Evolutionary conservation across 2,113 vertebrate genomes (phyloP).

Genomic region (Lepisosteus oculatus): DNA sequence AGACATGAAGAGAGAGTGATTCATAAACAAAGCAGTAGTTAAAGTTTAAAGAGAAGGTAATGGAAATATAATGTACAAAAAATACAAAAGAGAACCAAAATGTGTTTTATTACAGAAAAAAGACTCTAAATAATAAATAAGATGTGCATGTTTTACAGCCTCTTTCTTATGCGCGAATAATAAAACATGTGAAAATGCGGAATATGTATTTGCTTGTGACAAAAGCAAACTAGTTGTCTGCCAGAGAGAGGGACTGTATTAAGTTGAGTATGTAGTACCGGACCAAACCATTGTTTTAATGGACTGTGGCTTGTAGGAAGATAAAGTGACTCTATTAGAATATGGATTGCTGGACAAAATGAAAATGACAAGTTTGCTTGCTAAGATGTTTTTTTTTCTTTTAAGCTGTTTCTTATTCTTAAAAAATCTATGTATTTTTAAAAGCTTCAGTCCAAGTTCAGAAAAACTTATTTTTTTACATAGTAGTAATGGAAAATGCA

Average conservation of each 20-base stretch:
- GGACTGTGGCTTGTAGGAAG: constrained; percentile 39
- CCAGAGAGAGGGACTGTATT: constrained; percentile 20
- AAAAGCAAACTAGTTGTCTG: constrained; percentile 47
- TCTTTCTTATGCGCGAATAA: constrained; percentile 77
- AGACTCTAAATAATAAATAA: constrained; percentile 90
- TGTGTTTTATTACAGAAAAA: constrained; percentile 67
- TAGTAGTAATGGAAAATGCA: not conserved
- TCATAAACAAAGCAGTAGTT: constrained; percentile 76
- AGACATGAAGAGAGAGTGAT: constrained; percentile 56
- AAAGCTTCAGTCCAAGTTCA: not conserved
- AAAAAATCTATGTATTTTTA: constrained; percentile 5
- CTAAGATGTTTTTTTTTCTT: constrained; percentile 39
- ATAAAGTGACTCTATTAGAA: constrained; percentile 44
- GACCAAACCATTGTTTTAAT: constrained; percentile 59
- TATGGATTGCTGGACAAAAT: constrained; percentile 54
- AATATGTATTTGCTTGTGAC: constrained; percentile 57
- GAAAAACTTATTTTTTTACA: not conserved
- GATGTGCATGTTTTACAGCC: constrained; percentile 70
- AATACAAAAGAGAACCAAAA: constrained; percentile 60
- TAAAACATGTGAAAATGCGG: constrained; percentile 70
- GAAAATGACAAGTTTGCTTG: constrained; percentile 66
- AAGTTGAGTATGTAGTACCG: constrained; percentile 23
- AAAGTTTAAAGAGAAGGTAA: constrained; percentile 95
- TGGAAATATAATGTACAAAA: constrained; percentile 83
- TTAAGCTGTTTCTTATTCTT: constrained; percentile 4